Percentiles rank a stretch among this genome's conserved stretches.
These are phyloP conservation scores for Neolamprologus hecqui DNA, from an alignment of 2,113 vertebrate species.

Conservation along the genomic window DNA sequence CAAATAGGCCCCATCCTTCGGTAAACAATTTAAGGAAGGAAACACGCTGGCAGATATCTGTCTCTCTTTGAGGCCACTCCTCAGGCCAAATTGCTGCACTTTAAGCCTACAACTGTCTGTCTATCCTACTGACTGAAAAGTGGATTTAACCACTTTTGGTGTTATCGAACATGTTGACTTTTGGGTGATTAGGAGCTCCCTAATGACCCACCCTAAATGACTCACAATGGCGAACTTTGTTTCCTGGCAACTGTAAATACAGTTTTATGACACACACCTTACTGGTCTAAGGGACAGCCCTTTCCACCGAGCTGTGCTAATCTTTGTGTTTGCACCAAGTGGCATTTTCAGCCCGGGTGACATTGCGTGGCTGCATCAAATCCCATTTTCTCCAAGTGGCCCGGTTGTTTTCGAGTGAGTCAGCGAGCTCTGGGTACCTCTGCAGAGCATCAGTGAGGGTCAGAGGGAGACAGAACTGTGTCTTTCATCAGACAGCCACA, in stretches of 20 bases:
- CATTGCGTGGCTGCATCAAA: slow-evolving; percentile 33
- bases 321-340: background rate
- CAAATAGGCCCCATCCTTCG: background rate
- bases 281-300: background rate
- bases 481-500: slow-evolving; percentile 20
- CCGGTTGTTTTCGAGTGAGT: slow-evolving; percentile 59
- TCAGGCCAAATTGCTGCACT: background rate
- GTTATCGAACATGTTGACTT: background rate
- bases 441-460: slow-evolving; percentile 44
- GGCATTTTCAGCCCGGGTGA: slow-evolving; percentile 15
- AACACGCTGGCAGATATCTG: background rate
- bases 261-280: slow-evolving; percentile 1
- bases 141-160: background rate
- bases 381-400: slow-evolving; percentile 50
- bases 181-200: background rate
- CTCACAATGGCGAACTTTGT: slow-evolving; percentile 2
- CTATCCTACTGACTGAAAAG: background rate
- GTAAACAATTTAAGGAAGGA: slow-evolving; percentile 17
- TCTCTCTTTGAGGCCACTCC: slow-evolving; percentile 1
- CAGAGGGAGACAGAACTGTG: slow-evolving; percentile 25
- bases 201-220: background rate
- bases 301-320: background rate
- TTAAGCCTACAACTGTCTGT: background rate
- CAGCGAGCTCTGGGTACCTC: slow-evolving; percentile 56
- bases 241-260: background rate